Evolutionary conservation across 2,113 vertebrate genomes (phyloP).

Genomic region (Promerops cafer): DNA sequence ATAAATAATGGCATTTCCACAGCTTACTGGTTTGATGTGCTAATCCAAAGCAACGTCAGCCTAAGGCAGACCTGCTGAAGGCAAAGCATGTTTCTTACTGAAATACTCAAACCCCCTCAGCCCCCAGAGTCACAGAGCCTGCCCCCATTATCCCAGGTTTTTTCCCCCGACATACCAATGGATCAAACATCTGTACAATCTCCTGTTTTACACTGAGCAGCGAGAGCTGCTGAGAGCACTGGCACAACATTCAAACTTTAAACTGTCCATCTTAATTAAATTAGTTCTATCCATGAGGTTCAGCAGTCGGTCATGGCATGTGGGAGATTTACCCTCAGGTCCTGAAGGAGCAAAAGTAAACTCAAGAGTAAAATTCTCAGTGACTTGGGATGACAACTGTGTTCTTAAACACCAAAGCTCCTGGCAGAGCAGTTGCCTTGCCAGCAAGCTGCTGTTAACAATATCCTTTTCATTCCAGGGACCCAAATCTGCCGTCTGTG

Average conservation of each 20-base stretch:
- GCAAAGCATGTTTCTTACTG: not conserved
- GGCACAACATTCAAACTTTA: not conserved
- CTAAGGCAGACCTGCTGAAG: not conserved
- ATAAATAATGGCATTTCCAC: not conserved
- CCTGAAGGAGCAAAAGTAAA: constrained; percentile 12
- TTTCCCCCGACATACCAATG: not conserved
- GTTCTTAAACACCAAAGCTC: constrained; percentile 25
- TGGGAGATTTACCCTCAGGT: constrained; percentile 28
- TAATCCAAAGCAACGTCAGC: not conserved
- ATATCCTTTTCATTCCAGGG: constrained; percentile 52
- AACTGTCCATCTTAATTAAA: constrained; percentile 49
- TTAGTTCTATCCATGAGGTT: not conserved
- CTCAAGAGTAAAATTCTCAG: constrained; percentile 37
- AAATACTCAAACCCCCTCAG: not conserved
- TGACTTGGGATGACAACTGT: constrained; percentile 56
- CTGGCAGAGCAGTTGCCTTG: constrained; percentile 46
- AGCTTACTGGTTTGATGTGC: not conserved
- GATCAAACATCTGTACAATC: not conserved
- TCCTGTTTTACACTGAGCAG: not conserved
- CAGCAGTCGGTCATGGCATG: constrained; percentile 9
- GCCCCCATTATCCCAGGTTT: not conserved
- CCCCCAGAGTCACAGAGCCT: not conserved
- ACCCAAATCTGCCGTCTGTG: not conserved
- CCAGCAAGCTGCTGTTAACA: constrained; percentile 51
- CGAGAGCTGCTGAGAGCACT: not conserved